Base-by-base conservation (phyloP, 2,113 vertebrate species). In the Solea senegalensis region DNA sequence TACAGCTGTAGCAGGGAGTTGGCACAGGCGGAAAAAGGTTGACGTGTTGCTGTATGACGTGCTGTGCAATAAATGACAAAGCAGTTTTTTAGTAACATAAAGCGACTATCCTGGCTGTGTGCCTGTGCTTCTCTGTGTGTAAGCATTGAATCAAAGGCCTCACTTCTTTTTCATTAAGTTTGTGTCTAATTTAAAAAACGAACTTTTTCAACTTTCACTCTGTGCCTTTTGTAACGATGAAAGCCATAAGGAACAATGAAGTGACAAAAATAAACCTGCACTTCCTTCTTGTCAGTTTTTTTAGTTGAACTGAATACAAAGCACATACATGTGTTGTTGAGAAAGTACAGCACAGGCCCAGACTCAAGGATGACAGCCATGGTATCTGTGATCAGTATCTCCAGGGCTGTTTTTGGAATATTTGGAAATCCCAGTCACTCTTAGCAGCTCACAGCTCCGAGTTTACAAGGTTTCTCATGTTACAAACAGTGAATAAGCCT, bases 261-360 rank as follows among this genome's bases (percentile, higher is more conserved):
- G 26, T 15, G 55, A 44, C 43, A 61, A 3, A 60, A 46, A 13
- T 49, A 7, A 40, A 4, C 8, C 45, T 63, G 12, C 15, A 27
- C 52, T 71, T 74, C 43, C 49, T 69, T 41, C n/a, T 46, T 58
- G 51, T 27, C 28, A 21, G 15, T 9, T 51, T 51, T 39, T n/a
- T 14, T n/a, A 21, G 46, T 57, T 71, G 16, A 74, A 50, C 26
- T 72, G 58, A 64, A 53, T 8, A 16, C 14, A 61, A 78, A 54
- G 12, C 43, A 45, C n/a, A 48, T 41, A 26, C 16, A 50, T 15
- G 4, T 4, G 7, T 50, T 50, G 12, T 0, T 28, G 11, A 1
- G 14, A 44, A 15, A 12, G 43, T 3, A 72, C 45, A 54, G 51
- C 15, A 12, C 26, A 59, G 13, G 63, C 69, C 57, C 65, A 34